Percentiles rank a stretch among this genome's conserved stretches.
phyloP scores from a whole-genome alignment of 1,140 invertebrate genomes.

The Eupeodes corollae region DNA sequence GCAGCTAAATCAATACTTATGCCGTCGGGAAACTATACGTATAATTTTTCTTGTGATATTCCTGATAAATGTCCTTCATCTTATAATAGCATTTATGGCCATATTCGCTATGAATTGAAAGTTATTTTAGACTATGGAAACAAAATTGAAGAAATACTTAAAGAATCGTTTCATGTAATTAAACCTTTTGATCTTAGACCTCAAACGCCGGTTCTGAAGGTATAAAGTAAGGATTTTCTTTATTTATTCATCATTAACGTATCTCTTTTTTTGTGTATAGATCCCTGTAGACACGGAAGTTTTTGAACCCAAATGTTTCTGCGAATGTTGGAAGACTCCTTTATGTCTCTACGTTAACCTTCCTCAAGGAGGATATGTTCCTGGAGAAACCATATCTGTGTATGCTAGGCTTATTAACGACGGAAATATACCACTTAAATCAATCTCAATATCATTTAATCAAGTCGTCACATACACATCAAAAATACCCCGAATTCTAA shows the following conservation, averaged over 20 bases:
- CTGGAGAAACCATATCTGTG: too few relatives aligned
- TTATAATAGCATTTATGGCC: constrained; percentile 57
- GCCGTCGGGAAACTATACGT: constrained; percentile 19
- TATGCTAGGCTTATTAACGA: too few relatives aligned
- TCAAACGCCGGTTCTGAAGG: constrained; percentile 19
- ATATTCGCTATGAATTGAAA: constrained; percentile 55
- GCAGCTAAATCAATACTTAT: constrained; percentile 16
- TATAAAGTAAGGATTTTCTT: neutral
- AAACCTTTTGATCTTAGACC: constrained; percentile 59
- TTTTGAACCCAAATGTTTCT: constrained; percentile 9
- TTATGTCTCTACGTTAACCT: too few relatives aligned
- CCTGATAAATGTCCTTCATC: constrained; percentile 51
- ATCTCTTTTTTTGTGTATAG: too few relatives aligned
- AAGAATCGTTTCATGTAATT: constrained; percentile 59
- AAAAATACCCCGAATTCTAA: too few relatives aligned
- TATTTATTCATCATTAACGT: too few relatives aligned
- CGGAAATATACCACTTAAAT: too few relatives aligned
- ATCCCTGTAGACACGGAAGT: constrained; percentile 11
- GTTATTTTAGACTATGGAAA: constrained; percentile 55
- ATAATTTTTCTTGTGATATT: constrained; percentile 31
- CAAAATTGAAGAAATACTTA: constrained; percentile 59
- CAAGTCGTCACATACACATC: too few relatives aligned
- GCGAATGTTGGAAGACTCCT: too few relatives aligned
- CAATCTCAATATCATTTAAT: too few relatives aligned
- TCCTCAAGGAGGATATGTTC: too few relatives aligned